Evolutionary conservation across 1,140 invertebrate species (phyloP), one percentile per base, ranked within the genome.

Genomic region (Drosophila funebris): DNA sequence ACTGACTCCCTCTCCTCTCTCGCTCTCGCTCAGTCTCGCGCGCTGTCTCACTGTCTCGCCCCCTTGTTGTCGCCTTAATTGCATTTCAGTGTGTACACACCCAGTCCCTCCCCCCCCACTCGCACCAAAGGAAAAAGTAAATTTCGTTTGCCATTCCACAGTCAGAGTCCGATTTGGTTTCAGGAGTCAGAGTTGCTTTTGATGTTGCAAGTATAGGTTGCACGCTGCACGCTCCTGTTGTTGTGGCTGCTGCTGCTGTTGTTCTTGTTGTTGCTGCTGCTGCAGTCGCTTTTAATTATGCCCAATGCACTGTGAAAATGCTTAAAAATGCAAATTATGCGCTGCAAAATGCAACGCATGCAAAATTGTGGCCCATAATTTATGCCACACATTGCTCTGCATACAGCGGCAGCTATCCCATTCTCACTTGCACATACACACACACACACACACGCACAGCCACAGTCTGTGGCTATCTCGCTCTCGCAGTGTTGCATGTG

Each of bases 311-410:
- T 85, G 82, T 78, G 73, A 81, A 85, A 87, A 85, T 85, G 81
- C 81, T 85, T 78, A 85, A 87, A 85, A 85, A 81, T 85, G 77
- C 82, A 87, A 85, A 85, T 85, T 85, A 85, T 87, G 66, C 82
- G 39, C 70, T 76, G 82, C 58, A 78, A 85, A 85, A 81, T 85
- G 82, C 82, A 78, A 73, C 56, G 77, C 63, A 69, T 69, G 82
- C 78, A 81, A 75, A 87, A 85, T 75, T 68, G 50, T 69, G 52
- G 18, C 56, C 41, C 74, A 85, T 87, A 77, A 87, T 81, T 87
- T 85, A 85, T 85, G 82, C 71, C 46, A 52, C 81, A 66, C 70
- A 70, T 54, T 58, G 50, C 18, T 31, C 16, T 9, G 9, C 22
- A 18, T 22, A 18, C 22, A 5, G 22, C 31, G 20, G 29, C 14